Base-by-base conservation (phyloP, 2,888 invertebrate species). In the Ennomos quercinarius region DNA sequence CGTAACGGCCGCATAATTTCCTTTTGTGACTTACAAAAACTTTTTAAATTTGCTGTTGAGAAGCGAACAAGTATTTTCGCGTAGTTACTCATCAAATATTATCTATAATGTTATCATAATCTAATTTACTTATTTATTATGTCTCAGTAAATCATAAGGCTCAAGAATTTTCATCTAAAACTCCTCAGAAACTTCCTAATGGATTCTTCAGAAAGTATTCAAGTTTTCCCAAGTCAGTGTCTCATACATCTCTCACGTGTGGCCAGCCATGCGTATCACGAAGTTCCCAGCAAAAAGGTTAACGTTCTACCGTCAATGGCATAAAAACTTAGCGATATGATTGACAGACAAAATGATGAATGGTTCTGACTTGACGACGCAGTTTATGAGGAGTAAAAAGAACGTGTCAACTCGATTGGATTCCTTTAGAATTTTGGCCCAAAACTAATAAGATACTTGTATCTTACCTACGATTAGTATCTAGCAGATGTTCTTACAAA, bases 271-370 rank as follows among this genome's bases (percentile, higher is more conserved):
- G 73, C 71, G 72, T 76, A 44, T 36, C 34, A 45, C 47, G 10
- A 41, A 48, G 47, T 43, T 53, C 11, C 12, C 36, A 36, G 77
- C 76, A 82, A 84, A 85, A 85, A 89, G 88, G 89, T 88, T 84
- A 86, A 86, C 73, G 88, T 65, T 78, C 82, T 64, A 64, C 69
- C 67, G 72, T 71, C 75, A 68, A 77, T 74, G 73, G 76, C 78
- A 79, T 81, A 84, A 86, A 87, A 89, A 87, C 84, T 80, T 76
- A 71, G 67, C 68, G 88, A 91, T 89, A 89, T 77, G 78, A 83
- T 80, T 86, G 90, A 86, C 86, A 82, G 77, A 71, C 66, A 66
- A 67, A 27, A 81, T 88, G 88, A 90, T 88, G 76, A 80, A 89
- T 84, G 81, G 75, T 63, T 56, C 67, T 62, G 63, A 64, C 63